A percentile compares a stretch with the other conserved stretches of the same genome.
phyloP scores from a whole-genome alignment of 2,888 invertebrate genomes.

The Luffia ferchaultella region DNA sequence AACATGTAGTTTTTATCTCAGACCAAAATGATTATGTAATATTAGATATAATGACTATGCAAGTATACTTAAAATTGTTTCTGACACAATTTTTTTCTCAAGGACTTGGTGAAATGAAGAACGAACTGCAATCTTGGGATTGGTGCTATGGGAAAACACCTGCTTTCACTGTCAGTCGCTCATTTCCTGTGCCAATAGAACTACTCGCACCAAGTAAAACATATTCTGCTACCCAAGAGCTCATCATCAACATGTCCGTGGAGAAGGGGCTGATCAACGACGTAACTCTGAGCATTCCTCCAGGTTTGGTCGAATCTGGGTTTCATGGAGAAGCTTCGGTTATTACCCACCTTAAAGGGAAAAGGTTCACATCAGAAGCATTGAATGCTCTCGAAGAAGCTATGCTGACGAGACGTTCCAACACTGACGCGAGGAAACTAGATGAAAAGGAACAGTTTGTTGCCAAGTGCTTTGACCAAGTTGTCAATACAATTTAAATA shows the following conservation, averaged over 20 bases:
- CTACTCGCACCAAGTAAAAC: conserved; percentile 47
- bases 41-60: too few species aligned
- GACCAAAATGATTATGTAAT: too few species aligned
- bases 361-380: conserved; percentile 71
- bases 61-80: too few species aligned
- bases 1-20: too few species aligned
- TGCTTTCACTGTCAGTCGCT: conserved; percentile 76
- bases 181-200: conserved; percentile 67
- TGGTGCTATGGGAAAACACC: conserved; percentile 92
- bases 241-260: conserved; percentile 71
- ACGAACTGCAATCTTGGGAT: conserved; percentile 80
- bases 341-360: conserved; percentile 71
- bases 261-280: conserved; percentile 72
- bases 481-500: conserved; percentile 62
- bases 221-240: conserved; percentile 49
- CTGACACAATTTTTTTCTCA: conserved; percentile 20
- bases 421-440: conserved; percentile 36
- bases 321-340: conserved; percentile 72
- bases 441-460: conserved; percentile 69
- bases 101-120: conserved; percentile 76
- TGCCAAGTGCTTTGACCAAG: conserved; percentile 69
- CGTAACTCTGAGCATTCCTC: conserved; percentile 70
- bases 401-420: conserved; percentile 43
- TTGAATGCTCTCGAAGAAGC: conserved; percentile 66
- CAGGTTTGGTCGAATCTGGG: conserved; percentile 65